Base-by-base conservation (phyloP, 2,797 vertebrate species). In the Etheostoma nigrum region DNA sequence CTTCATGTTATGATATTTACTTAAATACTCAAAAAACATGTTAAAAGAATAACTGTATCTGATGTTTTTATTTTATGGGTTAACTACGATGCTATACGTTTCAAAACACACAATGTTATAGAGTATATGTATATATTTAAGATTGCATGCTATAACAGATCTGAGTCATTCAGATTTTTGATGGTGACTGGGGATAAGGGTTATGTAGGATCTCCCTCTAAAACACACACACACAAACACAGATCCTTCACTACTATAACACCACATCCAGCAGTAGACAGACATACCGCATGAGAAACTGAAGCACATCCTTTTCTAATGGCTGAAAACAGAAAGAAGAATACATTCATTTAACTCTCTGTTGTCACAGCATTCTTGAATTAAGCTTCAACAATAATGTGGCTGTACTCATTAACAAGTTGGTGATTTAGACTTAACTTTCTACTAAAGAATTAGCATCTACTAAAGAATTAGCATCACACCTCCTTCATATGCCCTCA, bases 291-390 rank as follows among this genome's bases (percentile, higher is more conserved):
- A 60, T 73, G 23, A 76, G 70, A 77, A 73, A 75, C 66, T 33
- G 63, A 67, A 64, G 72, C 45, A 11, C 85, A 88, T 90, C 88
- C 83, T 75, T 87, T 83, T 78, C 86, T 90, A 91, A 53, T 2
- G 60, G 85, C 90, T 92, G 92, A 40, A 91, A 91, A 86, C 64
- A 89, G 49, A 93, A 21, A 48, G 40, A 80, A 75, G 47, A 79
- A 76, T 5, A 57, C 51, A 72, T 66, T 62, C 9, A 78, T 67
- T 78, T 12, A 66, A 60, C 52, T 63, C 30, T 60, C 23, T 48
- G 19, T 2, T 42, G 51, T 69, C 42, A 19, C 54, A 68, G 61
- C 16, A 61, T 14, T 19, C 0, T 36, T 59, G 4, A 27, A 64
- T 75, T 55, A 61, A 64, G 19, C 55, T 53, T 21, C 13, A 42